Base-by-base conservation (phyloP, 92 coral and sea anemone genomes). In the Virgularia gustaviana region DNA sequence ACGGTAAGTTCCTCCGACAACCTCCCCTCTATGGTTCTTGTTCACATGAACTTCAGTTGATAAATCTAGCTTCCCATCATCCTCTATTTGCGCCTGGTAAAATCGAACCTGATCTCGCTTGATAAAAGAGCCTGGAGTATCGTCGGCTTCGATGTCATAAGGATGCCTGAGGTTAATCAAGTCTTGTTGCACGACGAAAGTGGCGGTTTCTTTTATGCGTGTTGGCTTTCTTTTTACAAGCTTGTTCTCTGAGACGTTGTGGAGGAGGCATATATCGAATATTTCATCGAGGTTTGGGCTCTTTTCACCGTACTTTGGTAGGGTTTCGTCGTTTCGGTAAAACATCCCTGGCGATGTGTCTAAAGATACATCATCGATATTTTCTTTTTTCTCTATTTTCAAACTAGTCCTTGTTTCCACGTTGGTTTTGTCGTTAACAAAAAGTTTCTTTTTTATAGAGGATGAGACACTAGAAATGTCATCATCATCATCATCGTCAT, bases 131-230 rank as follows among this genome's bases (percentile, higher is more conserved):
- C 83, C 83, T 43, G 83, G 78, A 34, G 71, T 78, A 36, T 78
- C 83, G 58, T 78, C 83, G 11, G 83, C 78, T 33, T 78, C 83
- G 9, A 78, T 18, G 71, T 78, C 83, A 49, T 52, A 58, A 23
- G 78, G 78, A 33, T 78, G 83, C 39, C 70, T 78, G 1, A 78
- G 83, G 30, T 30, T 53, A 35, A 70, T 67, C 39, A 53, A 31
- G 38, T 57, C 57, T 64, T 53, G 83, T 34, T 78, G 31, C 12
- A 78, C 62, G 13, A 78, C 78, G 64, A 78, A 78, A 32, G 83
- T 78, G 31, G 83, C 39, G n/a, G 83, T 78, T 11, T 70, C 49
- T 53, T 37, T 65, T 47, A 65, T 52, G 10, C 77, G 63, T 28
- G 18, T 6, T 18, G 77, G 77, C 64, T 71, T 71, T 35, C 19